These are phyloP conservation scores for Bovichtus variegatus DNA, from an alignment of 2,797 vertebrate genomes.

Conservation along the genomic window DNA sequence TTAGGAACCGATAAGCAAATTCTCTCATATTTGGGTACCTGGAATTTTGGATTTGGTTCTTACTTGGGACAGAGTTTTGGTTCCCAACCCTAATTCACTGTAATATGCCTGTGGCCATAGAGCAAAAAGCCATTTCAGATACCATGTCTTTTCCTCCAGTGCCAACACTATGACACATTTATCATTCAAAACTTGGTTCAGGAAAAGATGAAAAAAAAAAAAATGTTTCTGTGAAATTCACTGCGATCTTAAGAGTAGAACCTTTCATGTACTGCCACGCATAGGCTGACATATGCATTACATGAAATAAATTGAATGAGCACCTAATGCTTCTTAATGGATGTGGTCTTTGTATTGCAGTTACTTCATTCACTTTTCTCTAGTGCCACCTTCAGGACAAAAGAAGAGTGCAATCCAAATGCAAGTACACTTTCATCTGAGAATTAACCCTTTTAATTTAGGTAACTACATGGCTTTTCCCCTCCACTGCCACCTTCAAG, in stretches of 20 bases:
- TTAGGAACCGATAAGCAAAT: too few relatives aligned
- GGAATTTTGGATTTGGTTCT: too few relatives aligned
- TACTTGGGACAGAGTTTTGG: too few relatives aligned
- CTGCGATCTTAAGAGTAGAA: not conserved
- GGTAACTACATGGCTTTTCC: not conserved
- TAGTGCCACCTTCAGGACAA: constrained; percentile 62
- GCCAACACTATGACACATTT: not conserved
- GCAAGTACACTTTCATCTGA: not conserved
- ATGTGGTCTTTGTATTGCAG: not conserved
- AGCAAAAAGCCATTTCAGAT: not conserved
- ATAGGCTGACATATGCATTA: not conserved
- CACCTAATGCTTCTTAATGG: not conserved
- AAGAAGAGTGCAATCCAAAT: constrained; percentile 6
- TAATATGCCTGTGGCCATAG: not conserved
- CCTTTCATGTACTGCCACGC: not conserved
- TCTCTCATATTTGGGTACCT: too few relatives aligned
- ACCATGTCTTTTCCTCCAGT: not conserved
- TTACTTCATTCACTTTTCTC: constrained; percentile 15
- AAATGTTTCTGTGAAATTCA: not conserved
- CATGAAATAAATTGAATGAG: not conserved
- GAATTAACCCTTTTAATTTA: not conserved
- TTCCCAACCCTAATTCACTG: too few relatives aligned
- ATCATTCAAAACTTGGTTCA: not conserved
- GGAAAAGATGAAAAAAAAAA: not conserved
- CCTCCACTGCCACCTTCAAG: constrained; percentile 8